Conservation (phyloP, 2,888 invertebrate species). For the Dyspetes luteomarginatus region DNA sequence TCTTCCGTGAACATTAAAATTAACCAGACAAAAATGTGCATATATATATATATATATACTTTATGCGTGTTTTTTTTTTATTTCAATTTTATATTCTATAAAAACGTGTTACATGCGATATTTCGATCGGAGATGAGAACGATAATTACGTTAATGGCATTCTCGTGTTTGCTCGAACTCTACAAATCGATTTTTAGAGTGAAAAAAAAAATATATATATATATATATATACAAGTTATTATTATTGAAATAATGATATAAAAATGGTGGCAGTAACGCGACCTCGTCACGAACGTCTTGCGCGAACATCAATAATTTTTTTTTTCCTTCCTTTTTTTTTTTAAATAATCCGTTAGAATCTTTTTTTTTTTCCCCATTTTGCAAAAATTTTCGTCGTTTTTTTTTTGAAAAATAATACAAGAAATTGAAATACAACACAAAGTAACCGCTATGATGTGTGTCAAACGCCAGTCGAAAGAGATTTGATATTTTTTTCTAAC, state of each 20-base stretch:
- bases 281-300: conserved; percentile 70
- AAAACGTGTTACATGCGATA: background rate
- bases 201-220: conserved; percentile 2
- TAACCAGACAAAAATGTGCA: background rate
- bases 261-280: conserved; percentile 61
- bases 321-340: background rate
- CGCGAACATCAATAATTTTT: conserved; percentile 38
- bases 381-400: background rate
- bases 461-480: conserved; percentile 35
- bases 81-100: background rate
- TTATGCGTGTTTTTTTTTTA: conserved; percentile 8
- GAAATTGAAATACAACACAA: conserved; percentile 16
- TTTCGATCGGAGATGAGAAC: background rate
- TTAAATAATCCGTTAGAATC: too few species aligned
- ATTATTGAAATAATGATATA: conserved; percentile 23
- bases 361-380: background rate
- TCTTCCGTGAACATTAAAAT: background rate
- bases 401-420: conserved; percentile 4
- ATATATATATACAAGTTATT: background rate
- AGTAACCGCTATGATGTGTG: conserved; percentile 31
- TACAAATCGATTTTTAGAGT: conserved; percentile 15
- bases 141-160: conserved; percentile 28
- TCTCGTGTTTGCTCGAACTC: conserved; percentile 3
- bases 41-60: too few species aligned
- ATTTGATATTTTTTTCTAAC: conserved; percentile 20